Base-by-base conservation (phyloP, 2,888 invertebrate genomes). In the Aspidiotus rigidus region DNA sequence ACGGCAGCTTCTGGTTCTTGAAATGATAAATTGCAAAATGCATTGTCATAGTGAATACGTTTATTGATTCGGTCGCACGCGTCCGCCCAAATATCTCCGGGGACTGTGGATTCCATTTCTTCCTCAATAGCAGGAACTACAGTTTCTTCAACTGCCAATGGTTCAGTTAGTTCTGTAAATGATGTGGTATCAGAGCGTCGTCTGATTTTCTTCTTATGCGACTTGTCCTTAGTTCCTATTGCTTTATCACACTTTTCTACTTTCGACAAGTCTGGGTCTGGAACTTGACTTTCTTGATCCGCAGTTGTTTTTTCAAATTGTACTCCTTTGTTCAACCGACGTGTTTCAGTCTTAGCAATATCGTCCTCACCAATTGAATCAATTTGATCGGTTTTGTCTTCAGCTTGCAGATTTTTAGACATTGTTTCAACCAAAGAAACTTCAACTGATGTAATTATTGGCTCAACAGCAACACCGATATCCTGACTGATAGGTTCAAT, bases 101-200 rank as follows among this genome's bases (percentile, higher is more conserved):
- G 11, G 39, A 28, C 6, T 59, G 7, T 59, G 9, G 7, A 7
- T 59, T 28, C 10, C 3, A 28, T 39, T 59, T 6, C 28, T 39
- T 59, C 39, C 7, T 11, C 11, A 10, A 59, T 28, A 7, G 9
- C 7, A 13, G 59, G 10, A 59, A 28, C 28, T 59, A 8, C 3
- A 28, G 59, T 13, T 59, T 59, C 39, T 59, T 59, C 59, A 17
- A 8, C 2, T 11, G 39, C 7, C 59, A 13, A 28, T 6, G 39
- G 16, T 28, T 17, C 28, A 7, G 28, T 28, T 13, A 13, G 2
- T 62, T 63, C 11, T 63, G 62, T 41, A 71, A 64, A n/a, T 55
- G 54, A 54, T 40, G 57, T 15, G 55, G 73, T 85, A 83, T 76
- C 84, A 85, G 1, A 85, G 56, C 64, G 64, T 44, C 55, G 54